phyloP scores from a whole-genome alignment of 1,140 invertebrate species.

The Drosophila murphyi region DNA sequence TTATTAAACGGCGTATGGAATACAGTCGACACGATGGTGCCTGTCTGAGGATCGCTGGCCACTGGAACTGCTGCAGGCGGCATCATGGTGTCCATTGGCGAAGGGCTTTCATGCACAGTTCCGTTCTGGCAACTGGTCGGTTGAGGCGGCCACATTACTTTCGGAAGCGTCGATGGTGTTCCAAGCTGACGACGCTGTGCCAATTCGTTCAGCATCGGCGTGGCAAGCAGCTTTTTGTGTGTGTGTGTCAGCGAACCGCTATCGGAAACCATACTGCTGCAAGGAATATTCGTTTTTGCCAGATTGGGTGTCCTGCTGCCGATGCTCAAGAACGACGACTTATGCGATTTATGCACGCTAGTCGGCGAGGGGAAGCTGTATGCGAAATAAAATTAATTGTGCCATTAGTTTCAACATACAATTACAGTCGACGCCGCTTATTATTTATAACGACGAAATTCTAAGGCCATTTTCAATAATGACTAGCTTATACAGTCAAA shows the following conservation, averaged over 20 bases:
- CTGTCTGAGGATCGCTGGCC: slow-evolving; percentile 9
- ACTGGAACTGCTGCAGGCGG: slow-evolving; percentile 4
- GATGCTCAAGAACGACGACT: background rate
- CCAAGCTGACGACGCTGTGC: slow-evolving; percentile 5
- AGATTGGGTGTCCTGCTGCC: background rate
- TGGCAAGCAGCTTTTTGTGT: slow-evolving; percentile 28
- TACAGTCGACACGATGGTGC: slow-evolving; percentile 11
- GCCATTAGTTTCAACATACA: background rate
- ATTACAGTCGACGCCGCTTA: background rate
- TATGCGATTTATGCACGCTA: slow-evolving; percentile 42
- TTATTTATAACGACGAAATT: background rate
- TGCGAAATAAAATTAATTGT: background rate
- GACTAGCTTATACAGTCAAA: too few relatives aligned
- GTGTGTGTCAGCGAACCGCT: slow-evolving; percentile 9
- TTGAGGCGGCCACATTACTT: background rate
- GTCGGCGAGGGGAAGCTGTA: slow-evolving; percentile 61
- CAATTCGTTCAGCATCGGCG: slow-evolving; percentile 42
- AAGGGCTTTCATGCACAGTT: background rate
- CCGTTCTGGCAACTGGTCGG: background rate
- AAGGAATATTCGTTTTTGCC: background rate
- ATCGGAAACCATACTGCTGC: slow-evolving; percentile 11
- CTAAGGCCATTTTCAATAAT: too few relatives aligned
- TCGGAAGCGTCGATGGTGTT: slow-evolving; percentile 25
- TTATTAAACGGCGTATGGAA: slow-evolving; percentile 60
- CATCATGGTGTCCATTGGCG: background rate